Evolutionary conservation across 2,888 invertebrate species (phyloP), one percentile per base, ranked within the genome.

Genomic region (Chalcosyrphus nemorum): DNA sequence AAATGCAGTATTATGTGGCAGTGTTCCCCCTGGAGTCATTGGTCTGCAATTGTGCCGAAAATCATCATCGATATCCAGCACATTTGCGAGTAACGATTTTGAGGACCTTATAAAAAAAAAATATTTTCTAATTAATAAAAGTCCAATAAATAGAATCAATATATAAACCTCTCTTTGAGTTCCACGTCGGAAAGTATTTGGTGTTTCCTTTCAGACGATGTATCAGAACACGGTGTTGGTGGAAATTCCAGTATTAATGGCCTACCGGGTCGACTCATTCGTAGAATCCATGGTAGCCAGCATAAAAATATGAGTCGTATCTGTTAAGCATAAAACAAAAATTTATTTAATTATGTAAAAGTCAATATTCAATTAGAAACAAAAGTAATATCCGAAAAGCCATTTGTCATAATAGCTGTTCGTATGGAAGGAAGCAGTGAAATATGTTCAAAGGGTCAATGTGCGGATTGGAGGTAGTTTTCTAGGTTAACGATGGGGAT

Each of bases 11-110:
- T 93, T 93, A 87, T 93, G 93, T 88, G 93, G 91, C 88, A 93
- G 92, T 88, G 93, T 93, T 89, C 92, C 91, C 87, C 92, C 92
- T 88, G 94, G 93, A 88, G 94, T 94, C 92, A 94, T 94, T 92
- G 94, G 94, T 92, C 95, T 93, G 90, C 95, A 95, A 91, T 94
- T 94, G 92, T 95, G 96, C 89, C 96, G 94, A 93, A 97, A 97
- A 93, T 98, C 98, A 92, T 98, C 98, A 92, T 98, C 98, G 92
- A 98, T 97, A 93, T 98, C 98, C 90, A 98, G 94, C 90, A 98
- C 98, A 93, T 98, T 98, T 89, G 98, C 98, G 90, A 99, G 94
- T 89, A 99, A 94, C 91, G 97, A 97, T 93, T 98, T 97, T 90
- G 98, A 98, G 88, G 98, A 98, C 90, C 96, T 92, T 76, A 52